Evolutionary conservation across 1,140 invertebrate genomes (phyloP), one percentile per base, ranked within the genome.

Genomic region (Phymastichus coffea): DNA sequence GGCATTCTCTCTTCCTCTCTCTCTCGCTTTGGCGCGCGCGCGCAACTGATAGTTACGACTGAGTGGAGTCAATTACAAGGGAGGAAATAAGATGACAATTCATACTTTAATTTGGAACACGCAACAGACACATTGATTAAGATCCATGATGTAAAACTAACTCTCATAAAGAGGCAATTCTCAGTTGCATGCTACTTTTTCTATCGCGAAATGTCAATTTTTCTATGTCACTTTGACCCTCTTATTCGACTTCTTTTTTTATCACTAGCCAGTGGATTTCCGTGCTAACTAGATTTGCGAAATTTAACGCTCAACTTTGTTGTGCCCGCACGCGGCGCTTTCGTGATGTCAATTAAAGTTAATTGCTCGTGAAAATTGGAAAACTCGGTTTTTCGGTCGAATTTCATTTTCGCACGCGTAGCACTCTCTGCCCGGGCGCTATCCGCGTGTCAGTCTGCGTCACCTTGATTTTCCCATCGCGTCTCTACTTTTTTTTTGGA

Each of bases 61-160:
- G 57, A 59, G 26, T 38, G 23, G 47, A 52, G 57, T 59, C 57
- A 53, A 52, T 59, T 59, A 59, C 41, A 53, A 6, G 20, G 25
- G 10, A 28, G 30, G 57, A 51, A 58, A 58, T 49, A 53, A 53
- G 57, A 59, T 30, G 57, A 59, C 57, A 59, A 46, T 52, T 52
- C 57, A 47, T 59, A 53, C 48, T 59, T 59, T 59, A 59, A 59
- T 59, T 59, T 53, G 49, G 57, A 53, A 59, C 57, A 59, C 57
- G 57, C 57, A 59, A 59, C 49, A 30, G 57, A 59, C 57, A 59
- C 57, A 53, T 59, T 52, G 53, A 59, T 53, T 59, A 53, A 59
- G 38, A 53, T 53, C 30, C n/a, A n/a, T n/a, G 49, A 35, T 14
- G 25, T 28, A 52, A 58, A 52, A 52, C 14, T 43, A 51, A 52